phyloP scores from a whole-genome alignment of 2,797 vertebrate species.

The Coregonus sp. region DNA sequence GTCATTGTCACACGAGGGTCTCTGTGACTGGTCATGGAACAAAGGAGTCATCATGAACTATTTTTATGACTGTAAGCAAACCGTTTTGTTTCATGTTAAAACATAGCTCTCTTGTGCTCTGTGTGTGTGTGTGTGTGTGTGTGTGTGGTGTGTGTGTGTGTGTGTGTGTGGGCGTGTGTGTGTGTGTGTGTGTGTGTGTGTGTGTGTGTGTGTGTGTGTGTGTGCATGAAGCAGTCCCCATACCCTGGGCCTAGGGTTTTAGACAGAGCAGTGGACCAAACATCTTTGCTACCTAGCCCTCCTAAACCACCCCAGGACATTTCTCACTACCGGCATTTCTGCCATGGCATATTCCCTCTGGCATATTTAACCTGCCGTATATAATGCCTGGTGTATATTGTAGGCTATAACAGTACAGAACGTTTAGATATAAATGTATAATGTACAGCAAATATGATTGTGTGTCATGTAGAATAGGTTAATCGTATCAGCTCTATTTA shows the following conservation, averaged over 20 bases:
- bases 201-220: constrained; percentile 1
- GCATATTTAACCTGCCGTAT: neutral
- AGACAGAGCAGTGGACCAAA: neutral
- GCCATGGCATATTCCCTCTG: neutral
- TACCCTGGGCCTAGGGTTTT: neutral
- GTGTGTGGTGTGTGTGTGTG: constrained; percentile 1
- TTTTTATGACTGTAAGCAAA: neutral
- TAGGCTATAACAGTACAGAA: neutral
- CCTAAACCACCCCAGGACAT: neutral
- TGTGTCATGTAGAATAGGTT: too few species aligned
- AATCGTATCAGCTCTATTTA: too few species aligned
- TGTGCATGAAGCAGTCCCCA: neutral
- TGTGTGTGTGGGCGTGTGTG: neutral
- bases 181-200: neutral
- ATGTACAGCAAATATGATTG: neutral
- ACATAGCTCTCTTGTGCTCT: neutral
- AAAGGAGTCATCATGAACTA: neutral
- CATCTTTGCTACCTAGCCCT: neutral
- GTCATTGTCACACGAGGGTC: neutral
- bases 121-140: neutral
- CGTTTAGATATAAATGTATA: neutral
- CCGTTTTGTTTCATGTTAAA: constrained; percentile 2
- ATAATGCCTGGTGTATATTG: neutral
- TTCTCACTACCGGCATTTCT: too few species aligned
- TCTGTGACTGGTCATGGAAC: neutral